Conservation (phyloP, 1,140 invertebrate genomes). For the Drosophila sp. region DNA sequence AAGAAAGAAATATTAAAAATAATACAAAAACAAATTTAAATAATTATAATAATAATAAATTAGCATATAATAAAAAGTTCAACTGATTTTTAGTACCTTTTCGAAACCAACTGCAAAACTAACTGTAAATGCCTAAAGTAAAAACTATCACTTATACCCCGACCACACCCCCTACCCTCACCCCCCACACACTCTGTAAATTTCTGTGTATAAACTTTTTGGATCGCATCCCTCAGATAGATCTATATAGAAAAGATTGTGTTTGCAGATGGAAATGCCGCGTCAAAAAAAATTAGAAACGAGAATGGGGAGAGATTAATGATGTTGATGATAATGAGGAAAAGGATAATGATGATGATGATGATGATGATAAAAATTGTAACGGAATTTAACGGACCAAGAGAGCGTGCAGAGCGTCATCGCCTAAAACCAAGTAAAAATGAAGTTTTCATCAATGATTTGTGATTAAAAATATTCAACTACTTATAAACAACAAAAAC, state of each 20-base stretch:
- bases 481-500: conserved; percentile 53
- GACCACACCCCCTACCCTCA: conserved; percentile 28
- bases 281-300: conserved; percentile 43
- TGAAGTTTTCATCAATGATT: conserved; percentile 82
- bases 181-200: conserved; percentile 61
- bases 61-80: conserved; percentile 71
- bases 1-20: conserved; percentile 35
- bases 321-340: conserved; percentile 3
- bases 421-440: conserved; percentile 77
- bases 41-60: conserved; percentile 44
- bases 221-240: conserved; percentile 54
- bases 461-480: conserved; percentile 81
- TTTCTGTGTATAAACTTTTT: conserved; percentile 74
- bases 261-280: conserved; percentile 55
- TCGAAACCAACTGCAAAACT: conserved; percentile 50
- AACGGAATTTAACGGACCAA: conserved; percentile 80
- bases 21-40: conserved; percentile 20
- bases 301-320: conserved; percentile 27
- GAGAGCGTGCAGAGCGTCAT: conserved; percentile 78
- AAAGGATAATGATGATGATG: conserved; percentile 17
- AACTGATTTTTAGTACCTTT: conserved; percentile 81
- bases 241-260: conserved; percentile 17
- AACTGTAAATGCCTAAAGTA: conserved; percentile 63
- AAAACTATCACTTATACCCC: conserved; percentile 33
- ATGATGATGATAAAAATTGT: conserved; percentile 67